Evolutionary conservation across 1,140 invertebrate genomes (phyloP).

Genomic region (Lasaia peninsularis): DNA sequence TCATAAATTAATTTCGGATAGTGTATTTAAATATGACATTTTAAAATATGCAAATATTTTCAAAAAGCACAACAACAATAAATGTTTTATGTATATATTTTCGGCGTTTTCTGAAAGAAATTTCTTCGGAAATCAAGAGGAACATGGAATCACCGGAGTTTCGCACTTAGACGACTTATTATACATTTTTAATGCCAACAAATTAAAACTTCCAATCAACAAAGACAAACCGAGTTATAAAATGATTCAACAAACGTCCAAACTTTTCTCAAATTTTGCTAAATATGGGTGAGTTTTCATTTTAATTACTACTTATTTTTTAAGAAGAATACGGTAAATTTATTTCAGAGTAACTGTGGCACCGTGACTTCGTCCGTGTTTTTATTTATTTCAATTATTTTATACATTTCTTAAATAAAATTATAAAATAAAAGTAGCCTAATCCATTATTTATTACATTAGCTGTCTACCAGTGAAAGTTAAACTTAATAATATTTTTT

Average conservation of each 20-base stretch:
- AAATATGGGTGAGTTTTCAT: constrained; percentile 71
- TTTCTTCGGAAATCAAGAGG: constrained; percentile 28
- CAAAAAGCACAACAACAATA: constrained; percentile 25
- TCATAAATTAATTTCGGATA: constrained; percentile 43
- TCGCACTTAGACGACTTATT: constrained; percentile 50
- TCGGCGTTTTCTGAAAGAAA: constrained; percentile 40
- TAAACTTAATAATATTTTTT: too few species aligned
- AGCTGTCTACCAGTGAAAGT: too few species aligned
- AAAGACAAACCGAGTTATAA: constrained; percentile 37
- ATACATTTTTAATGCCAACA: constrained; percentile 47
- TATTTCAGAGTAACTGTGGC: too few species aligned
- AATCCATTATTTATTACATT: too few species aligned
- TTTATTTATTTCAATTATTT: too few species aligned
- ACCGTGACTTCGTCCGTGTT: too few species aligned
- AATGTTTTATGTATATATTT: constrained; percentile 41
- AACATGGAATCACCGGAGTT: constrained; percentile 35
- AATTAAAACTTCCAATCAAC: constrained; percentile 30
- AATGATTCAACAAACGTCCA: constrained; percentile 60
- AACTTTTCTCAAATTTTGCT: constrained; percentile 76
- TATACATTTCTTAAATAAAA: too few species aligned
- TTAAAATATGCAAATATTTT: constrained; percentile 51
- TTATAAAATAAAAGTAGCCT: too few species aligned
- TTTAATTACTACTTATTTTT: too few species aligned
- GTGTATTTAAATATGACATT: constrained; percentile 55
- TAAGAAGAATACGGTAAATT: too few species aligned